Evolutionary conservation across 2,797 vertebrate species (phyloP).

Genomic region (Fistularia tabacaria): DNA sequence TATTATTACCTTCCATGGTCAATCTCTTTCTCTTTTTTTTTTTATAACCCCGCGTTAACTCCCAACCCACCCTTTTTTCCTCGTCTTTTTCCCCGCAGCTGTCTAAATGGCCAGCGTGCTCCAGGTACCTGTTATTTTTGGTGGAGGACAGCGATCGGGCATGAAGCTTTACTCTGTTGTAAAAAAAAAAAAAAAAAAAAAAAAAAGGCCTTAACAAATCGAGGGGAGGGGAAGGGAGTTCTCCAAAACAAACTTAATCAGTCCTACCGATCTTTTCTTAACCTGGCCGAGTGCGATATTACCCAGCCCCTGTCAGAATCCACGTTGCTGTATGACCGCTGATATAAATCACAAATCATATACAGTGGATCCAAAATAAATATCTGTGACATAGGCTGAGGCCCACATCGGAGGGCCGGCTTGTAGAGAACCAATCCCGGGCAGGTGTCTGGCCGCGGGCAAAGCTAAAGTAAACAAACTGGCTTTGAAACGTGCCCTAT

Average conservation of each 20-base stretch:
- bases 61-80: constrained; percentile 3
- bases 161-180: constrained; percentile 42
- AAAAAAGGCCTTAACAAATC: constrained; percentile 54
- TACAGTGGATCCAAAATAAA: constrained; percentile 44
- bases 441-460: constrained; percentile 39
- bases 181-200: constrained; percentile 49
- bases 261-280: constrained; percentile 56
- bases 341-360: constrained; percentile 30
- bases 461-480: constrained; percentile 18
- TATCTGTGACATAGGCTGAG: constrained; percentile 39
- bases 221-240: constrained; percentile 21
- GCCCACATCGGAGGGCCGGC: constrained; percentile 1
- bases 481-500: constrained; percentile 29
- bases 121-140: constrained; percentile 67
- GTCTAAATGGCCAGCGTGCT: constrained; percentile 62
- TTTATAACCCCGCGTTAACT: constrained; percentile 16
- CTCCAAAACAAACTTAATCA: constrained; percentile 59
- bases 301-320: constrained; percentile 29
- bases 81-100: constrained; percentile 49
- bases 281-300: constrained; percentile 42
- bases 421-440: constrained; percentile 17
- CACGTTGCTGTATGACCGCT: constrained; percentile 19
- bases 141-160: constrained; percentile 59
- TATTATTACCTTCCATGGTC: constrained; percentile 41
- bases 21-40: constrained; percentile 16